Base-by-base conservation (phyloP, 2,113 vertebrate genomes). In the Gambusia holbrooki region DNA sequence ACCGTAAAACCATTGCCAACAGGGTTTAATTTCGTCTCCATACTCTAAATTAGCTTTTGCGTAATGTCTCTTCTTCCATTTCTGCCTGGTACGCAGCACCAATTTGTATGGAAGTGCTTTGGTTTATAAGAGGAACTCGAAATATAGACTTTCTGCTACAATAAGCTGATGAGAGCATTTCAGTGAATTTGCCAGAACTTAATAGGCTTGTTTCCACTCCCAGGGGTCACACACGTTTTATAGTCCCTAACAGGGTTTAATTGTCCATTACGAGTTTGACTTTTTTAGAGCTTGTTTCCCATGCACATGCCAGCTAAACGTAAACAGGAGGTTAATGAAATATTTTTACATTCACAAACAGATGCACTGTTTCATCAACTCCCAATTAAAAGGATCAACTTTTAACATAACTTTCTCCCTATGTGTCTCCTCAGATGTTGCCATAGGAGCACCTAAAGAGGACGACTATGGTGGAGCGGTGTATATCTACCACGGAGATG, bases 401-500 rank as follows among this genome's bases (percentile, higher is more conserved):
- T 76, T 71, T 76, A 61, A 75, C 32, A 71, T 27, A 74, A 68
- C 64, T 32, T 83, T 72, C 29, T 74, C 6, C 54, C 66, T 35
- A 4, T 75, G 85, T 91, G 62, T 82, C 82, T 68, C 80, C 58
- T 42, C 85, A 99, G 98, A 99, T 92, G 95, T 99, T 62, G 98
- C 98, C 58, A 93, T 99, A 70, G 97, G 98, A 25, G 97, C 98
- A 0, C 97, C 98, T 17, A 95, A 97, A 87, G 98, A 99, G 70
- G 96, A 98, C 1, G 96, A 98, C 86, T 97, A 96, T 32, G 35
- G 86, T 1, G 98, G 98, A 77, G 96, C 96, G 0, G 95, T 99
- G 27, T 99, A 98, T 64, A 96, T 99, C 89, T 99, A 99, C 77
- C 98, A 99, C 0, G 97, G 98, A 0, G 96, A 97, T 1, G 74